Conservation (phyloP, 2,113 vertebrate species). For the Oryzias woworae region DNA sequence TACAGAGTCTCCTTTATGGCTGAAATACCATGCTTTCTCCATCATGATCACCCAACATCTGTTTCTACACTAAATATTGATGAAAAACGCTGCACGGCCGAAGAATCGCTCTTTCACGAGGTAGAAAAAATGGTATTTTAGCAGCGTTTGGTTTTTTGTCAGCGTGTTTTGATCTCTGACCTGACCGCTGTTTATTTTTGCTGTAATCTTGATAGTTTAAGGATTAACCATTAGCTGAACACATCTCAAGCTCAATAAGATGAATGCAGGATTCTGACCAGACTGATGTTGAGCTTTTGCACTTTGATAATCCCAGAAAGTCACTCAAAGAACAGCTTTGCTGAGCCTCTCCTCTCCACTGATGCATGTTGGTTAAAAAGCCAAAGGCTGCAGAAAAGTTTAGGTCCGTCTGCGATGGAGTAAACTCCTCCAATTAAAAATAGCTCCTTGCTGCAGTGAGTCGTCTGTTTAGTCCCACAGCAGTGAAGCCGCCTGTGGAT, state of each 20-base stretch:
- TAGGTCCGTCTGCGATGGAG: neutral
- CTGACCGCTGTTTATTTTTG: neutral
- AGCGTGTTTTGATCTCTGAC: slow-evolving; percentile 14
- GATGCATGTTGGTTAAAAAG: neutral
- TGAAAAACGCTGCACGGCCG: neutral
- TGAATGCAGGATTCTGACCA: too few relatives aligned
- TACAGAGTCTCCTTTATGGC: slow-evolving; percentile 2
- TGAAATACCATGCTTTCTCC: slow-evolving; percentile 9
- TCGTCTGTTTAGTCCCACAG: slow-evolving; percentile 27
- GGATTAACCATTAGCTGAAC: neutral
- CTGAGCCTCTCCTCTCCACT: too few relatives aligned
- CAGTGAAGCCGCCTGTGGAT: slow-evolving; percentile 42
- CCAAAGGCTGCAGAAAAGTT: neutral
- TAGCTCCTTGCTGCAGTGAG: slow-evolving; percentile 4
- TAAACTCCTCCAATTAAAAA: slow-evolving; percentile 8
- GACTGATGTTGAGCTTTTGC: too few relatives aligned
- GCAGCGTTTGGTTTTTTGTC: slow-evolving; percentile 9
- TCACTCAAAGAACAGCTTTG: too few relatives aligned
- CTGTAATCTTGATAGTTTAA: neutral
- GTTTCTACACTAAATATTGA: neutral
- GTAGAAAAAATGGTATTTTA: neutral
- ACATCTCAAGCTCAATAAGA: too few relatives aligned
- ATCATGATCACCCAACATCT: slow-evolving; percentile 1
- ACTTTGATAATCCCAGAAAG: too few relatives aligned
- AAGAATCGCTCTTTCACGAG: too few relatives aligned